phyloP scores from a whole-genome alignment of 2,113 vertebrate species.

The Dryoscopus gambensis region DNA sequence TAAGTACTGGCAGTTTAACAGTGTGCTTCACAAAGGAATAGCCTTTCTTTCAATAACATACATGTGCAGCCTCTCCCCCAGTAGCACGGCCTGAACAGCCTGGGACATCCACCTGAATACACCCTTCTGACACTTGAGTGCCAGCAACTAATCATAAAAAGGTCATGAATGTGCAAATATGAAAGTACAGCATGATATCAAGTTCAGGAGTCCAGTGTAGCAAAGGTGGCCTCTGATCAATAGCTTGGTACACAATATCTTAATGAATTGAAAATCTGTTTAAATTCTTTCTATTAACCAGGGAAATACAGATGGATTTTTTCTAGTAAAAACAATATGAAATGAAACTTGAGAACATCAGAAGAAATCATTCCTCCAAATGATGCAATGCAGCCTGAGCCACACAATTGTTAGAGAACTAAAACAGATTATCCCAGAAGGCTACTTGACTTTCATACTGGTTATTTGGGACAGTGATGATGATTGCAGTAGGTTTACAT shows the following conservation, averaged over 20 bases:
- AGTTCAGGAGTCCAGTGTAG: not conserved
- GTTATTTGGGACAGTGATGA: not conserved
- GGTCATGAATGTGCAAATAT: not conserved
- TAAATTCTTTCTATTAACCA: not conserved
- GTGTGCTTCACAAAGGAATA: not conserved
- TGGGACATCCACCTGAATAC: not conserved
- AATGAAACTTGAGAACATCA: not conserved
- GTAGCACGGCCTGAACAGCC: not conserved
- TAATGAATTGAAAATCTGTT: not conserved
- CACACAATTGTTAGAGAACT: not conserved
- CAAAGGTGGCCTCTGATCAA: not conserved
- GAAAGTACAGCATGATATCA: not conserved
- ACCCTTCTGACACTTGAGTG: not conserved
- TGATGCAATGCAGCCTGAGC: not conserved
- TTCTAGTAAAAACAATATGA: not conserved
- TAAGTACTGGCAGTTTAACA: not conserved
- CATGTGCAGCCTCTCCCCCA: rapidly evolving
- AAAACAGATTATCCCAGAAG: not conserved
- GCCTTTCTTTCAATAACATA: not conserved
- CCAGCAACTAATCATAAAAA: not conserved
- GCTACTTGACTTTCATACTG: not conserved
- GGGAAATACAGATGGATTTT: not conserved
- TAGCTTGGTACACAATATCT: not conserved
- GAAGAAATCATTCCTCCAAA: not conserved
- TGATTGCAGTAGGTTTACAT: not conserved